Base-by-base conservation (phyloP, 2,888 invertebrate genomes). In the Shargacucullia verbasci region DNA sequence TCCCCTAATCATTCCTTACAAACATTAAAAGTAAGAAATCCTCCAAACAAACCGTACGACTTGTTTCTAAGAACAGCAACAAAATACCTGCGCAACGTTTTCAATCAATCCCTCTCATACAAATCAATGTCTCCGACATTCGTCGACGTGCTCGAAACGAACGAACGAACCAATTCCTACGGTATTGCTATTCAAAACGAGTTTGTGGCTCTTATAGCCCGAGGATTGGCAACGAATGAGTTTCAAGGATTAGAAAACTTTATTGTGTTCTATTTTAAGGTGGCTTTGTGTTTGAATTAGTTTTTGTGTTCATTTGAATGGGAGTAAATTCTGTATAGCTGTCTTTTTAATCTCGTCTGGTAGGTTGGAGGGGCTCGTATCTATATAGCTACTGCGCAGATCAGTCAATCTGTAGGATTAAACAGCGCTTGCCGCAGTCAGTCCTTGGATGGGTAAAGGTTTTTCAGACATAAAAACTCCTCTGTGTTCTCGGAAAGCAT, bases 31-130 rank as follows among this genome's bases (percentile, higher is more conserved):
- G 14, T 43, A 25, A 46, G 20, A 8, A 31, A 40, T 10, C 48
- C 31, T 27, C 29, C 11, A 43, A 69, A 62, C 29, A 9, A 46
- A 38, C 2, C 15, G 33, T 53, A 64, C 52, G 33, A 11, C 29
- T 37, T 33, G 46, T 53, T 65, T 40, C 14, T 14, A 53, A 62
- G n/a, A 59, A 46, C 63, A 55, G 72, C 12, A 31, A 13, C 29
- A 72, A 66, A 72, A 72, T 73, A 46, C 29, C 39, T 37, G 41
- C 47, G 45, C 40, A 27, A 52, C 39, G 39, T 78, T 79, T 81
- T 80, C 82, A 84, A 84, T 84, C 82, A 83, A 76, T 74, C 75
- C 57, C 54, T 52, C 47, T 49, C 47, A 55, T 69, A 73, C 70
- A 76, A 78, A 74, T 77, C 71, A 72, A 61, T 59, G 59, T 20